A percentile compares a stretch with the other conserved stretches of the same genome.
Conservation (phyloP, 1,140 invertebrate species). For the Lepidurus couesii region DNA sequence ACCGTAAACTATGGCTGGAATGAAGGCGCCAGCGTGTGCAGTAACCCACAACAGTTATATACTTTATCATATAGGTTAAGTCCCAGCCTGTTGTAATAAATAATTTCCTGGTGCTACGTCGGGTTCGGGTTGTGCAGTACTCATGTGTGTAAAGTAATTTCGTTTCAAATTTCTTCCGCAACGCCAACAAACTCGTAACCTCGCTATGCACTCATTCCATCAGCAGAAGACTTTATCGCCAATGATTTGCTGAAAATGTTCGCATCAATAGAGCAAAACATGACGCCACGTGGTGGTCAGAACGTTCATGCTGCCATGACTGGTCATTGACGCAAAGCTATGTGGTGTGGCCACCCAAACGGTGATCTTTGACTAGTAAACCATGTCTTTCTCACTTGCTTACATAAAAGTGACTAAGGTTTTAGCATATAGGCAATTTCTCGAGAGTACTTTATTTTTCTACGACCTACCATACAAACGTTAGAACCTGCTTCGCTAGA, state of each 20-base stretch:
- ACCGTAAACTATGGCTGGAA: conserved; percentile 18
- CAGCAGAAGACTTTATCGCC: not conserved
- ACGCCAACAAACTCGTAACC: conserved; percentile 3
- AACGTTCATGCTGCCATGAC: not conserved
- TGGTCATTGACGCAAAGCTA: not conserved
- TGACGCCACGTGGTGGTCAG: not conserved
- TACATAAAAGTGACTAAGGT: not conserved
- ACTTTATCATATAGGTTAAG: conserved; percentile 16
- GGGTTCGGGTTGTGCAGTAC: not conserved
- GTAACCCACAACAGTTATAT: not conserved
- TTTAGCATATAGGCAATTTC: not conserved
- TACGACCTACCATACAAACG: no score
- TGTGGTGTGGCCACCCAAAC: not conserved
- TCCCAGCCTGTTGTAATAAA: conserved; percentile 17
- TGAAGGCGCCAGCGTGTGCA: conserved; percentile 20
- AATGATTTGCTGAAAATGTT: not conserved
- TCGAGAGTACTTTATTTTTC: no score
- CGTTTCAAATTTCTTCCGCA: not conserved
- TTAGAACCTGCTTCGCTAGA: no score
- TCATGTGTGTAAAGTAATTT: not conserved
- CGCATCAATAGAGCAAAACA: conserved; percentile 14
- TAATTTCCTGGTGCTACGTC: not conserved
- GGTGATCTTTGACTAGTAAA: no score
- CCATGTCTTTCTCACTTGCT: no score
- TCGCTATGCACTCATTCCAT: not conserved